Base-by-base conservation (phyloP, 2,797 vertebrate genomes). In the Sebastes reedi region DNA sequence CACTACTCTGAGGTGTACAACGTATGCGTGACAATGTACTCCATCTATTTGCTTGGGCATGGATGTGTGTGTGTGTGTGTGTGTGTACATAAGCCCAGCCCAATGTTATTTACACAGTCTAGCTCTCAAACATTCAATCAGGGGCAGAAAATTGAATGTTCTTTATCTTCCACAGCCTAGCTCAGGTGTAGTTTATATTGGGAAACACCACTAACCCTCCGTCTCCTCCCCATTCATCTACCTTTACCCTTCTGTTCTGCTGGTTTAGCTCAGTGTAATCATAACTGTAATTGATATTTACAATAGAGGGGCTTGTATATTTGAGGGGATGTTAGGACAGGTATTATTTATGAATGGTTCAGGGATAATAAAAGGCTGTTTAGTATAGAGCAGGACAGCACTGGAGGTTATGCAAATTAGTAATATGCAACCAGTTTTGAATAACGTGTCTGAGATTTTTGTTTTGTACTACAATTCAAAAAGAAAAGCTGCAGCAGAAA, bases 81-180 rank as follows among this genome's bases (percentile, higher is more conserved):
- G 30, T 52, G 69, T 52, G 70, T 75, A 77, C 61, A 34, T 67
- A 54, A 12, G 77, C 20, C 72, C 75, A 64, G 77, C 61, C 27
- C 18, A 9, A 58, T 77, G 68, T 60, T 91, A 88, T 95, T 93
- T 93, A 92, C 89, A 83, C 80, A 84, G 76, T 85, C 58, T 67
- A 67, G 52, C 85, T 85, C 88, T 92, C 83, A 92, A 92, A 93
- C 87, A 90, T 92, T 92, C 88, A 92, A 92, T 93, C 90, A 94
- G 71, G 66, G 66, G 42, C 39, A 78, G 87, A 87, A 91, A 92
- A 94, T 93, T 85, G 76, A 91, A 90, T 88, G 85, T 90, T 85
- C 67, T 80, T 92, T 89, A 89, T 91, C 90, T 87, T 83, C n/a
- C 72, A 58, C 58, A 82, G 79, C 42, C 66, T 56, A 61, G 58